Evolutionary conservation across 2,888 invertebrate species (phyloP), one percentile per base, ranked within the genome.

Genomic region (Lasioglossum oenotherae): DNA sequence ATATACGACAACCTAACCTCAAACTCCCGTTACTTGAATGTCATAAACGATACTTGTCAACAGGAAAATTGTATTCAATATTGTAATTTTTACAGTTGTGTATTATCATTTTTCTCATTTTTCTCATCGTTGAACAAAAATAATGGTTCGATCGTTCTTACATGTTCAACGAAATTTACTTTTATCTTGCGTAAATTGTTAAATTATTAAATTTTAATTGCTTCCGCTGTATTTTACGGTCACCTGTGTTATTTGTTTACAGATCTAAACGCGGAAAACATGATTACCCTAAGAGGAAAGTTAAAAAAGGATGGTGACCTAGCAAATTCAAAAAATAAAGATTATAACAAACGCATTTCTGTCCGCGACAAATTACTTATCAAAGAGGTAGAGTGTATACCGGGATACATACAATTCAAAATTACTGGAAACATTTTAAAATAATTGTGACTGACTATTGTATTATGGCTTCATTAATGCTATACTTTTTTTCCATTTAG

Each of bases 291-390:
- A 92, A 97, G 97, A 94, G 97, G 97, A 94, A 97, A 97, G 94
- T 95, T 97, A 91, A 97, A 97, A 95, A 97, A 97, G 92, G 97
- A 97, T 88, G 95, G 96, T 91, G 95, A 96, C 88, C 93, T 96
- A 87, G 93, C 94, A 71, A 94, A 92, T 84, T 86, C 92, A 14
- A 94, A 92, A 85, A 88, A 87, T 74, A 92, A 88, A 81, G 93
- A 94, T 84, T 88, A 89, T 78, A 95, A 92, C 81, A 96, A 96
- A 95, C 96, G 98, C 93, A 97, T 97, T 90, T 98, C 98, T 49
- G 96, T 98, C 84, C 96, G 98, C 92, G 98, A 98, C 93, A 97
- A 97, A 95, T 96, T 98, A 78, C 95, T 98, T 82, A 96, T 98
- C 71, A 97, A 98, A 96, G 98, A 98, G 96, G 97, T 97, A 95